Evolutionary conservation across 2,797 vertebrate species (phyloP), one percentile per base, ranked within the genome.

Genomic region (Emydoidea blandingii): DNA sequence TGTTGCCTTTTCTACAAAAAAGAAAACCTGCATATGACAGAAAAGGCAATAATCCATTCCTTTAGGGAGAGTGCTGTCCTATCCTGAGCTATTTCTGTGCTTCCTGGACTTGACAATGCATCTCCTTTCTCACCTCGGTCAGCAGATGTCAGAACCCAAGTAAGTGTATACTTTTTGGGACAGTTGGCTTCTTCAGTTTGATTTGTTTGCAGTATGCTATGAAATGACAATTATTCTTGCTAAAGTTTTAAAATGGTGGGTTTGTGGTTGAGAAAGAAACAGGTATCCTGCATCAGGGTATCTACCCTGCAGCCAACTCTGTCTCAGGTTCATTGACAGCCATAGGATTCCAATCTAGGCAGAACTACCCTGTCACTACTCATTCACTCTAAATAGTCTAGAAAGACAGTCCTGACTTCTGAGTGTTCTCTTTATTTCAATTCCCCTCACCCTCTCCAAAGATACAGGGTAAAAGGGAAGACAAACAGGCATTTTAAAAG

Each of bases 281-380:
- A 14, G 27, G 27, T 59, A 59, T 31, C 57, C 11, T 31, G 57
- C 29, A 59, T 27, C 57, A 59, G 12, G 27, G 29, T 59, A 31
- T 59, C 27, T 12, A 59, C 27, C 12, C 57, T 59, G 57, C 57
- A 59, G 25, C 57, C 57, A 27, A 29, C 29, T 59, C 12, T 59
- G 57, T 59, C 34, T 90, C 23, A 72, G 74, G 29, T 49, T 85
- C 56, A 27, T 19, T 92, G 50, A 34, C 57, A 81, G 0, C 8
- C 74, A 81, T 68, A 37, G 65, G 65, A 21, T 68, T 21, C 3
- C 65, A 68, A 68, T 37, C 8, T 47, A 44, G 0, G 62, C 62
- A 47, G 56, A 91, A 79, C 50, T 85, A 92, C 62, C 56, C 53
- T 92, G 31, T 92, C 93, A 62, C 52, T 82, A 12, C 18, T 92